Percentiles rank a stretch among this genome's conserved stretches.
Conservation (phyloP, 1,140 invertebrate genomes). For the Drosophila fuyamai region DNA sequence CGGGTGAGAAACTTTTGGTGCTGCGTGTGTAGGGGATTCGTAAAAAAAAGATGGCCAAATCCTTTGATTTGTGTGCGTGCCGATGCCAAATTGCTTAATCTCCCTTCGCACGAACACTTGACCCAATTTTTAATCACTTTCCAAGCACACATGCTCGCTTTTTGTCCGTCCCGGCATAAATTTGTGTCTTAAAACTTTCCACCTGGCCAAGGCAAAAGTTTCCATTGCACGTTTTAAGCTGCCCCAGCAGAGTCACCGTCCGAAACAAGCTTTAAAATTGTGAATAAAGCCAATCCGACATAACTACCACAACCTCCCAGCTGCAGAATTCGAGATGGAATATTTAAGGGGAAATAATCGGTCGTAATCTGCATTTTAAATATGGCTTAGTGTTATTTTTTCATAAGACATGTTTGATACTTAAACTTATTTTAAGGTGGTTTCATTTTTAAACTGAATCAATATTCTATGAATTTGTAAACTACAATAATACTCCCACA, state of each 20-base stretch:
- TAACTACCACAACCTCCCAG: conserved; percentile 17
- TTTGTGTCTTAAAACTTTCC: conserved; percentile 76
- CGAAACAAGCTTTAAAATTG: conserved; percentile 67
- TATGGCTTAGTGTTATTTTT: too few species aligned
- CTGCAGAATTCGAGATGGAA: conserved; percentile 27
- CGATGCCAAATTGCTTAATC: conserved; percentile 78
- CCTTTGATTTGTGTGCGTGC: conserved; percentile 76
- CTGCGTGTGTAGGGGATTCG: conserved; percentile 9
- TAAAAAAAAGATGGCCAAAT: conserved; percentile 64
- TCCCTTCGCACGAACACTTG: conserved; percentile 73
- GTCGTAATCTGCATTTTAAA: not conserved
- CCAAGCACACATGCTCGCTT: conserved; percentile 66
- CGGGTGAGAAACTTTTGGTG: conserved; percentile 32
- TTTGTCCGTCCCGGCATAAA: conserved; percentile 58
- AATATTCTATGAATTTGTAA: too few species aligned
- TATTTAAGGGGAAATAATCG: not conserved
- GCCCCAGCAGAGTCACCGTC: conserved; percentile 29
- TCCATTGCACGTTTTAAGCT: conserved; percentile 76
- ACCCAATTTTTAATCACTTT: conserved; percentile 83
- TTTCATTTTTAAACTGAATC: too few species aligned
- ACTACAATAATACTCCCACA: too few species aligned
- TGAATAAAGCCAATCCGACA: conserved; percentile 24
- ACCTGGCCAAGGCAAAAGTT: conserved; percentile 60
- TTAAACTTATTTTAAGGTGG: too few species aligned
- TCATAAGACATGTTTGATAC: too few species aligned